These are phyloP conservation scores for Pantherophis vulpinus DNA, from an alignment of 2,797 vertebrate genomes.

Conservation along the genomic window DNA sequence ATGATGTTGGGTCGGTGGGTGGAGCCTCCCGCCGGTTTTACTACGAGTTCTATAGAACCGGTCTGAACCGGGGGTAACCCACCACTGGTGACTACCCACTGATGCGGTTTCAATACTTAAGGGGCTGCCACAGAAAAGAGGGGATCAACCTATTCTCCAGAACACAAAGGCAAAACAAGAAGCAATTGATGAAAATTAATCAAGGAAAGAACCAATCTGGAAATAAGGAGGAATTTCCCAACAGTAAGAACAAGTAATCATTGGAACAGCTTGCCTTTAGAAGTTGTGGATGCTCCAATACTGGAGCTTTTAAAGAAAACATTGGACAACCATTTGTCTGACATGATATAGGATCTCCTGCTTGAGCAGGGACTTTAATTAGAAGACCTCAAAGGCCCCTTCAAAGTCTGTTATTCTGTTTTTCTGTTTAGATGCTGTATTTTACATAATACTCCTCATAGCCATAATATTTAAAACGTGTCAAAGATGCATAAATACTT, in stretches of 20 bases:
- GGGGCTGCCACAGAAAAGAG: neutral
- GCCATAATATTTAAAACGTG: neutral
- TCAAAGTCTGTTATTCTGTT: neutral
- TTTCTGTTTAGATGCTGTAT: neutral
- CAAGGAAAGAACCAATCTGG: neutral
- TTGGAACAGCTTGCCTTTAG: neutral
- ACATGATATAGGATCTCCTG: neutral
- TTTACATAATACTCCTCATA: neutral
- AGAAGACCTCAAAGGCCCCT: neutral
- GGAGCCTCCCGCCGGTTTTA: too few relatives aligned
- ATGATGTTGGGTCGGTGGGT: too few relatives aligned
- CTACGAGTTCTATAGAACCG: too few relatives aligned
- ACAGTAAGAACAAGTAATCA: neutral
- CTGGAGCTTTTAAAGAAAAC: neutral
- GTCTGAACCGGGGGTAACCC: too few relatives aligned
- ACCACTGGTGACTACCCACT: neutral
- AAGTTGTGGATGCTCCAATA: neutral
- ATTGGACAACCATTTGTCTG: neutral
- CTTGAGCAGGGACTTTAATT: neutral
- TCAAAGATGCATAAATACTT: neutral
- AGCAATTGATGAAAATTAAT: neutral
- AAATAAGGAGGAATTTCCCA: neutral
- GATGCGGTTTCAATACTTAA: neutral
- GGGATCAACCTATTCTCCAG: neutral
- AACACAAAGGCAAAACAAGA: neutral